These are phyloP conservation scores for Chamaea fasciata DNA, from an alignment of 2,113 vertebrate genomes.

Conservation along the genomic window DNA sequence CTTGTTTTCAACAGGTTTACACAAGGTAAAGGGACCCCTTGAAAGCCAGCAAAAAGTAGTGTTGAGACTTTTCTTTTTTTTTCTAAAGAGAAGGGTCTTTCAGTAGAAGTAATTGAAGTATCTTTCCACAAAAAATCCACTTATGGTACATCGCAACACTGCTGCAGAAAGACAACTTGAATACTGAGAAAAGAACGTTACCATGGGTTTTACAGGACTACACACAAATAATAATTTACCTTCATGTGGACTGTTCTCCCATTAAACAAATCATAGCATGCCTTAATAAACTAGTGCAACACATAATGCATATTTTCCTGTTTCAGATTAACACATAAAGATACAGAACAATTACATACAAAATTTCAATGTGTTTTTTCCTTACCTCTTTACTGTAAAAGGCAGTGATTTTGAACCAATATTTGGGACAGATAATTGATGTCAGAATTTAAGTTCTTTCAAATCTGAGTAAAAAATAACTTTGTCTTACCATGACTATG, in stretches of 20 bases:
- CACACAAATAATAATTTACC: not conserved
- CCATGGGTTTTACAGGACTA: not conserved
- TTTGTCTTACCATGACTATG: slow-evolving; percentile 84
- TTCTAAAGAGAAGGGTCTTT: not conserved
- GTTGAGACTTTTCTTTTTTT: not conserved
- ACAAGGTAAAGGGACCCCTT: not conserved
- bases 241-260: not conserved
- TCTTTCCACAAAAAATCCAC: not conserved
- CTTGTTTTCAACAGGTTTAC: not conserved
- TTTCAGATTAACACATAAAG: not conserved
- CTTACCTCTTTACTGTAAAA: not conserved
- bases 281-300: not conserved
- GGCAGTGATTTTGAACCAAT: not conserved
- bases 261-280: not conserved
- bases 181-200: not conserved
- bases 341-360: not conserved
- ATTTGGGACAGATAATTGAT: not conserved
- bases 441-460: not conserved
- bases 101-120: not conserved
- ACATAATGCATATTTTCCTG: accelerated
- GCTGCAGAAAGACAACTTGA: not conserved
- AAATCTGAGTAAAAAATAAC: not conserved
- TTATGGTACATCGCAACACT: not conserved
- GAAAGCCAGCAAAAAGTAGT: not conserved
- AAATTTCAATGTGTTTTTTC: not conserved